Evolutionary conservation across 2,797 vertebrate genomes (phyloP).

Genomic region (Dallia pectoralis): DNA sequence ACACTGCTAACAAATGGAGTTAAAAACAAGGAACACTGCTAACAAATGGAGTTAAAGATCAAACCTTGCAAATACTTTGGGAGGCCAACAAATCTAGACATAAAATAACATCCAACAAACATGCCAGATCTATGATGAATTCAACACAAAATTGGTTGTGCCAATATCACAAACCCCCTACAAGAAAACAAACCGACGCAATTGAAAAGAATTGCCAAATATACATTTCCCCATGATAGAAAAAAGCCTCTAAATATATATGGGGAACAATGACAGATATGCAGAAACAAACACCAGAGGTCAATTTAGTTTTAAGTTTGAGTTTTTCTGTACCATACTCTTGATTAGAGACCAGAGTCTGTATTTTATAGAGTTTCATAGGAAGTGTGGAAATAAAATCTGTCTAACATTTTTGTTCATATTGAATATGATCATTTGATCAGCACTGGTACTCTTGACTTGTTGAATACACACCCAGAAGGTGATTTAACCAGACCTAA

Average conservation of each 20-base stretch:
- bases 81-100: constrained; percentile 30
- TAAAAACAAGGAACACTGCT: constrained; percentile 15
- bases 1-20: constrained; percentile 30
- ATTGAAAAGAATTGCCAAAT: constrained; percentile 74
- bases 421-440: neutral
- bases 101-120: constrained; percentile 44
- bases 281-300: constrained; percentile 69
- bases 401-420: neutral
- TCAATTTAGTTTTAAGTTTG: constrained; percentile 42
- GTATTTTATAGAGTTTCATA: neutral
- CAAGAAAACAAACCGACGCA: constrained; percentile 68
- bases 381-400: neutral
- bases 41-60: constrained; percentile 29
- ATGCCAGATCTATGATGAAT: constrained; percentile 53
- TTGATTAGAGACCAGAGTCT: constrained; percentile 16
- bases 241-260: constrained; percentile 78
- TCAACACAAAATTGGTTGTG: constrained; percentile 61
- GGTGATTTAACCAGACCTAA: constrained; percentile 11
- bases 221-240: constrained; percentile 64
- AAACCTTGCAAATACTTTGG: constrained; percentile 31
- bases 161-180: constrained; percentile 62
- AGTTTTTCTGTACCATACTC: constrained; percentile 22
- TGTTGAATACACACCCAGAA: neutral
- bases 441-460: neutral
- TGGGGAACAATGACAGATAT: constrained; percentile 78